A percentile compares a stretch with the other conserved stretches of the same genome.
Conservation (phyloP, 2,797 vertebrate species). For the Steatocranus sp. region DNA sequence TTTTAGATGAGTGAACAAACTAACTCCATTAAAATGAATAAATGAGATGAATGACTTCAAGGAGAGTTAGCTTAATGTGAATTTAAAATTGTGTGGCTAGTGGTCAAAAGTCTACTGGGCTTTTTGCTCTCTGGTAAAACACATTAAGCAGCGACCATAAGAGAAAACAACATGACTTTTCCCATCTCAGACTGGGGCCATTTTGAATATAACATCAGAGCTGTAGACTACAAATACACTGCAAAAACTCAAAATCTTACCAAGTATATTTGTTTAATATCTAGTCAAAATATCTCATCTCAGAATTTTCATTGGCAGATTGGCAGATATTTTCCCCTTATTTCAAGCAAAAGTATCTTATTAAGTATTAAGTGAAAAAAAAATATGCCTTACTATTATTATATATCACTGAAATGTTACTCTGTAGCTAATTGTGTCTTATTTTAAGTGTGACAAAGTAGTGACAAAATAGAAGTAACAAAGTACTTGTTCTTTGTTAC, state of each 20-base stretch:
- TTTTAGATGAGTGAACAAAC: background rate
- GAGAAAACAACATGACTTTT: background rate
- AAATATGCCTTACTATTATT: no score
- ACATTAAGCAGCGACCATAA: background rate
- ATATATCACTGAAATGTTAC: background rate
- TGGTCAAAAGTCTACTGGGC: background rate
- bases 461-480: background rate
- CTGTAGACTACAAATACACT: background rate
- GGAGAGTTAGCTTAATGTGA: background rate
- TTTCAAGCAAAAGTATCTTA: background rate
- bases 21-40: background rate
- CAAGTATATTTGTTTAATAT: background rate
- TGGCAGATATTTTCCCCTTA: fast-evolving
- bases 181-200: background rate
- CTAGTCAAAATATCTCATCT: background rate
- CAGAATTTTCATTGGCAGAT: background rate
- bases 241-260: background rate
- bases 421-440: background rate
- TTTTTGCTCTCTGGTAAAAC: background rate
- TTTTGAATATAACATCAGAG: background rate
- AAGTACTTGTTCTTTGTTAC: background rate
- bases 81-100: background rate
- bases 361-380: background rate
- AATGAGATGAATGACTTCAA: background rate
- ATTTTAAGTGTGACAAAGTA: background rate